Conservation (phyloP, 2,888 invertebrate species). For the Endotricha flammealis region DNA sequence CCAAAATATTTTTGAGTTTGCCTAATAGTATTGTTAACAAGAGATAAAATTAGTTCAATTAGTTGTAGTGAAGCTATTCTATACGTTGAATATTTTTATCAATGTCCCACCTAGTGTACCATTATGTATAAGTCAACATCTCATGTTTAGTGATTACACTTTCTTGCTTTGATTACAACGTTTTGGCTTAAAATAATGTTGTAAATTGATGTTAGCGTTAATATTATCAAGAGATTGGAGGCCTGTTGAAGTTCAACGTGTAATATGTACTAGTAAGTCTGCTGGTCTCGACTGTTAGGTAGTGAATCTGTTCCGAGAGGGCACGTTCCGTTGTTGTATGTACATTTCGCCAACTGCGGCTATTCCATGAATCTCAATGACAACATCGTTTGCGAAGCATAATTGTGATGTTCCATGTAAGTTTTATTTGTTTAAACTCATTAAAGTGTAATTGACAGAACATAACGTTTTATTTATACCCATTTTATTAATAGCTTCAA, state of each 20-base stretch:
- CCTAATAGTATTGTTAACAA: neutral
- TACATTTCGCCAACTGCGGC: slow-evolving; percentile 25
- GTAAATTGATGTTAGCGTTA: slow-evolving; percentile 36
- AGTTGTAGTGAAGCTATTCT: slow-evolving; percentile 7
- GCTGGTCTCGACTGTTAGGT: slow-evolving; percentile 46
- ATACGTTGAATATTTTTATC: slow-evolving; percentile 24
- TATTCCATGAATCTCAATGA: slow-evolving; percentile 47
- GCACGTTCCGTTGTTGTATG: slow-evolving; percentile 44
- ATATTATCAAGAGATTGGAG: slow-evolving; percentile 27
- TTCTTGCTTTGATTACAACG: slow-evolving; percentile 21
- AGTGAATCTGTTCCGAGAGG: slow-evolving; percentile 46
- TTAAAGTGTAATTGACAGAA: slow-evolving; percentile 68
- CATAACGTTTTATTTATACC: slow-evolving; percentile 35
- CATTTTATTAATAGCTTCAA: too few relatives aligned
- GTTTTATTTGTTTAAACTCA: slow-evolving; percentile 71
- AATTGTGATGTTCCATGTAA: slow-evolving; percentile 78
- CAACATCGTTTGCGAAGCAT: slow-evolving; percentile 74
- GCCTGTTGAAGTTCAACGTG: slow-evolving; percentile 38
- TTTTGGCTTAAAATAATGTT: slow-evolving; percentile 26
- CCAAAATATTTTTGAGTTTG: slow-evolving; percentile 2
- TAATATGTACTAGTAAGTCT: slow-evolving; percentile 34
- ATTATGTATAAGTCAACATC: slow-evolving; percentile 52
- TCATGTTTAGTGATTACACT: slow-evolving; percentile 27
- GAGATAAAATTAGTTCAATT: slow-evolving; percentile 5
- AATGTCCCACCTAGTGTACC: slow-evolving; percentile 70